phyloP scores from a whole-genome alignment of 2,797 vertebrate genomes.

The Crenuchus spilurus region DNA sequence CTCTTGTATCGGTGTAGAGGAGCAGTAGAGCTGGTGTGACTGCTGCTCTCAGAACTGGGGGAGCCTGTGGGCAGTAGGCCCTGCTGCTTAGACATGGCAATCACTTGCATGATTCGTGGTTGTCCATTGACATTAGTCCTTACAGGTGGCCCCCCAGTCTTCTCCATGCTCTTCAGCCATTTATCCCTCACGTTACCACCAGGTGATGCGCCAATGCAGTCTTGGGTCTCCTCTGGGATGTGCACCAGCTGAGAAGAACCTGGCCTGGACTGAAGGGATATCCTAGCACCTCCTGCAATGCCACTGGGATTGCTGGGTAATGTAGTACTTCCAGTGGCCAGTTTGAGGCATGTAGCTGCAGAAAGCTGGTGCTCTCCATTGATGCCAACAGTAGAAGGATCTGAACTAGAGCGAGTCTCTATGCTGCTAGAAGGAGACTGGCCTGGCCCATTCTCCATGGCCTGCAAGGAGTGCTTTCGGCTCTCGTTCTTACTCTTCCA shows the following conservation, averaged over 20 bases:
- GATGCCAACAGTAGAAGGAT: conserved; percentile 83
- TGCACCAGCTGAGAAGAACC: conserved; percentile 96
- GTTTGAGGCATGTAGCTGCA: conserved; percentile 62
- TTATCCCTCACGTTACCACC: conserved; percentile 82
- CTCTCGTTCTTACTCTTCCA: conserved; percentile 95
- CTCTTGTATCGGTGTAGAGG: conserved; percentile 80
- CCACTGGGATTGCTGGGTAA: conserved; percentile 87
- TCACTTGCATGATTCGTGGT: conserved; percentile 94
- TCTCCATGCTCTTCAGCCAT: conserved; percentile 93
- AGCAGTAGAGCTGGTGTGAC: conserved; percentile 79
- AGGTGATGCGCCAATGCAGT: conserved; percentile 81
- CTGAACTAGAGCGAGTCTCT: conserved; percentile 88
- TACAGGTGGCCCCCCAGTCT: conserved; percentile 66
- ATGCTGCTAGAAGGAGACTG: conserved; percentile 86
- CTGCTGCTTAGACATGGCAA: conserved; percentile 97
- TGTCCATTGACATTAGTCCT: conserved; percentile 84
- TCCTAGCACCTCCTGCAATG: conserved; percentile 87
- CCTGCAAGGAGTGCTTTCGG: conserved; percentile 88
- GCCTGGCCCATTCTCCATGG: conserved; percentile 83
- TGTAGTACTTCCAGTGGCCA: conserved; percentile 80
- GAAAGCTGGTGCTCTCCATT: conserved; percentile 82
- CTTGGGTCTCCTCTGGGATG: conserved; percentile 96
- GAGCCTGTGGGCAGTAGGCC: conserved; percentile 92
- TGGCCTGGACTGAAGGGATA: conserved; percentile 91
- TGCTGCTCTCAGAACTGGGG: conserved; percentile 88